These are phyloP conservation scores for Alloplasta piceator DNA, from an alignment of 2,888 invertebrate genomes.

Conservation along the genomic window DNA sequence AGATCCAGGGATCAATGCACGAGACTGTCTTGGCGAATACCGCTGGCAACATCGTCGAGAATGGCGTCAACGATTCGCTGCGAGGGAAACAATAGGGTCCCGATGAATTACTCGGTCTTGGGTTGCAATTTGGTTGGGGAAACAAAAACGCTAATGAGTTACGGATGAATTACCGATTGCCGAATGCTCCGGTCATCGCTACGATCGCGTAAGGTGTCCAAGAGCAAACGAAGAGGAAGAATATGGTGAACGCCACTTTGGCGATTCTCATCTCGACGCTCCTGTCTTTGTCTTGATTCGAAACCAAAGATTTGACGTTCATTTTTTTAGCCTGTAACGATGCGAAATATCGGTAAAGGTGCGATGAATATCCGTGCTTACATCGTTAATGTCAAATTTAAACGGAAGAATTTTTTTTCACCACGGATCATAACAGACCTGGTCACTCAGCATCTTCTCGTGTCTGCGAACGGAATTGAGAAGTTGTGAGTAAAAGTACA, in stretches of 20 bases:
- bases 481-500: slow-evolving; percentile 94
- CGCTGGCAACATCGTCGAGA: slow-evolving; percentile 92
- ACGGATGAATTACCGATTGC: slow-evolving; percentile 84
- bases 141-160: too few relatives aligned
- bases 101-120: background rate
- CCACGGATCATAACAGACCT: slow-evolving; percentile 81
- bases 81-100: slow-evolving; percentile 10
- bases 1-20: slow-evolving; percentile 95
- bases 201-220: slow-evolving; percentile 96
- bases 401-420: background rate
- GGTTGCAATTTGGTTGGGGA: background rate
- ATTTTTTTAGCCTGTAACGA: slow-evolving; percentile 90
- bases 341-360: too few relatives aligned
- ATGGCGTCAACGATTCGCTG: slow-evolving; percentile 83
- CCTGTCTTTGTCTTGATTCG: slow-evolving; percentile 88
- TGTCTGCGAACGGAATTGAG: slow-evolving; percentile 94
- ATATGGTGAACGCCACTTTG: slow-evolving; percentile 94
- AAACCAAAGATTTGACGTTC: slow-evolving; percentile 93
- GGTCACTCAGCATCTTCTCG: slow-evolving; percentile 91
- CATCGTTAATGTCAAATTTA: background rate
- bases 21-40: slow-evolving; percentile 94
- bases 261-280: slow-evolving; percentile 94
- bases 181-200: slow-evolving; percentile 92
- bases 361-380: too few relatives aligned
- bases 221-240: slow-evolving; percentile 92